Base-by-base conservation (phyloP, 2,888 invertebrate genomes). In the Brachyptera putata region DNA sequence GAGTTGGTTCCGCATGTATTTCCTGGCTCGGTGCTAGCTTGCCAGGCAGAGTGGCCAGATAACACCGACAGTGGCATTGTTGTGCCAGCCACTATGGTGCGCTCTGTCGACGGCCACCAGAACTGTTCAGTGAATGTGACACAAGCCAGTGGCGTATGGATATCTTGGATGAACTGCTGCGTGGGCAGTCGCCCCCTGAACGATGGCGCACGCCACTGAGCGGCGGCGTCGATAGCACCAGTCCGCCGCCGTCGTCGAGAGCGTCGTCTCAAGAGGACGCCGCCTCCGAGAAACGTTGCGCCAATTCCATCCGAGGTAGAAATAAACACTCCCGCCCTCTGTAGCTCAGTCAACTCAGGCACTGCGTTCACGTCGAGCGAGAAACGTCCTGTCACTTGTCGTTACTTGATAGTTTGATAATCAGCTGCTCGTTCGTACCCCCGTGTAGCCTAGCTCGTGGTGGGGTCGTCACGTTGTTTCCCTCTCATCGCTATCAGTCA, bases 221-320 rank as follows among this genome's bases (percentile, higher is more conserved):
- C 55, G 67, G 63, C 57, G 68, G 60, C 63, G 74, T 82, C 21
- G 81, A 80, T 1, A 83, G 83, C 68, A 82, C 82, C 65, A 81
- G 83, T 9, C 82, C 83, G 0, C 83, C 83, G 0, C 83, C 84
- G 0, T 80, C 82, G 55, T 61, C 66, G 0, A 76, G 77, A 13
- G 73, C 72, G 67, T 74, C n/a, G n/a, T n/a, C n/a, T 60, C 60
- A 57, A 63, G 63, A 59, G 37, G 63, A 49, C 59, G 56, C 14
- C 56, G 43, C 37, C 39, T 11, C 55, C 59, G 65, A 68, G 50
- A 72, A 71, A 57, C 70, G 71, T 34, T 70, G 70, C 61, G 82
- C 81, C 58, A 85, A 84, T 71, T 84, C 84, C 56, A 85, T 85
- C 66, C 75, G 84, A 84, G 85, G 85, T 85, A 79, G 55, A 49